Base-by-base conservation (phyloP, 2,797 vertebrate species). In the Hoplostethus atlanticus region DNA sequence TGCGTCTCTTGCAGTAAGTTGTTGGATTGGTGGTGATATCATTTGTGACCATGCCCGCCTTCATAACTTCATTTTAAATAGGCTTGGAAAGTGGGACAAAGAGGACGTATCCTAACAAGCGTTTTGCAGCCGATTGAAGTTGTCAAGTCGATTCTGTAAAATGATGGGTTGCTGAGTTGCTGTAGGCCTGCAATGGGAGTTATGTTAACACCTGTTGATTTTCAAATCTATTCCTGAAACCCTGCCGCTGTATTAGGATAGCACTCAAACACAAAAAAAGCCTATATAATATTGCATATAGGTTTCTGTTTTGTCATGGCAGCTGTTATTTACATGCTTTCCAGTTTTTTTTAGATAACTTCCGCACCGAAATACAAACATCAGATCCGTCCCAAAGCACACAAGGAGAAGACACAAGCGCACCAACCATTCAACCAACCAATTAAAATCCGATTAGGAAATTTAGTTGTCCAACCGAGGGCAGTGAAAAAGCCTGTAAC, bases 391-490 rank as follows among this genome's bases (percentile, higher is more conserved):
- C 73, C 50, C 21, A 31, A 17, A 64, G 66, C 79, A 9, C 85
- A 71, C 76, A 76, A 72, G 25, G 73, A 60, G 51, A 42, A 66
- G 80, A 89, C 90, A 86, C 88, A 77, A 76, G 47, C 61, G 83
- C 88, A 75, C 69, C 87, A 81, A 76, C 80, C 73, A 71, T 70
- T 60, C 83, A 91, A 74, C 85, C 89, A 84, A 91, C 81, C 91
- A 93, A 94, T 94, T 95, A 93, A 96, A 97, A 96, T 94, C 93
- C 93, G 94, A 95, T 96, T 95, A 95, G 92, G 87, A 93, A 94
- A 88, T 86, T 88, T 89, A 90, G 85, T 93, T 92, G 93, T 92
- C 87, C 91, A 86, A 80, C 80, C 40, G 77, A 86, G 93, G 80
- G 87, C 83, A 91, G 90, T 91, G 84, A 94, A 93, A 88, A 92